A percentile compares a stretch with the other conserved stretches of the same genome.
These are phyloP conservation scores for Nyctereutes procyonoides DNA, from an alignment of 2,113 vertebrate genomes.

Conservation along the genomic window DNA sequence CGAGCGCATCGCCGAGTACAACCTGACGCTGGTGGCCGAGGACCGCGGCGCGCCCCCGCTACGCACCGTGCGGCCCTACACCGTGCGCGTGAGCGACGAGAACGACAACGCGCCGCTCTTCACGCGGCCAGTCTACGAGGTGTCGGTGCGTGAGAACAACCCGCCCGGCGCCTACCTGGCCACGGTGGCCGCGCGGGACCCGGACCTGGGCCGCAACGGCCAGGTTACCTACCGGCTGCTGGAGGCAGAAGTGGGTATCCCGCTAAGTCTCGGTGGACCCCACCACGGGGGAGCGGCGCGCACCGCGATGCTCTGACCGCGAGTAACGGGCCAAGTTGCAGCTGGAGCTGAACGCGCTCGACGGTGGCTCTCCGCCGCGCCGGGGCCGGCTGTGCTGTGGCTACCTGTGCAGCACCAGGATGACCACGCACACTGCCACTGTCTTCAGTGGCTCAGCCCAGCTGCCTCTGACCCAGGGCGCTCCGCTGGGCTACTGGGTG, in stretches of 20 bases:
- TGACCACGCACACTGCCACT: constrained; percentile 82
- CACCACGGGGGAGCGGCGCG: constrained; percentile 81
- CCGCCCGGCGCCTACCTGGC: constrained; percentile 92
- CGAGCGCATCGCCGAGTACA: constrained; percentile 93
- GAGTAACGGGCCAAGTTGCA: constrained; percentile 83
- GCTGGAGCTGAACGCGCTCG: constrained; percentile 81
- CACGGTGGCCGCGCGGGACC: constrained; percentile 90
- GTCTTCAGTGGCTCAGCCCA: constrained; percentile 79
- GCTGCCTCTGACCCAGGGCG: constrained; percentile 78
- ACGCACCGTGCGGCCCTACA: constrained; percentile 91
- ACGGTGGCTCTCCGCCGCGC: constrained; percentile 79
- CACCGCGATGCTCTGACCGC: constrained; percentile 83
- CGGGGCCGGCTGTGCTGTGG: constrained; percentile 77
- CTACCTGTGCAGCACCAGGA: constrained; percentile 87
- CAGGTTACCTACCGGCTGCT: constrained; percentile 85
- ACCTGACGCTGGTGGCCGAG: constrained; percentile 94
- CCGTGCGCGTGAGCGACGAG: constrained; percentile 91
- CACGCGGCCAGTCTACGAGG: constrained; percentile 89
- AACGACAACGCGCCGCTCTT: constrained; percentile 94
- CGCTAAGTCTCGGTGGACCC: constrained; percentile 84
- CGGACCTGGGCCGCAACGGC: constrained; percentile 87
- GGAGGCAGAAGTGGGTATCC: constrained; percentile 78
- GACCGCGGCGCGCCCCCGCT: constrained; percentile 93
- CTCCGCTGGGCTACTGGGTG: constrained; percentile 82
- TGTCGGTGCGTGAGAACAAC: constrained; percentile 92